A percentile compares a stretch with the other conserved stretches of the same genome.
These are phyloP conservation scores for Tyrannus savana DNA, from an alignment of 2,113 vertebrate species.

Conservation along the genomic window DNA sequence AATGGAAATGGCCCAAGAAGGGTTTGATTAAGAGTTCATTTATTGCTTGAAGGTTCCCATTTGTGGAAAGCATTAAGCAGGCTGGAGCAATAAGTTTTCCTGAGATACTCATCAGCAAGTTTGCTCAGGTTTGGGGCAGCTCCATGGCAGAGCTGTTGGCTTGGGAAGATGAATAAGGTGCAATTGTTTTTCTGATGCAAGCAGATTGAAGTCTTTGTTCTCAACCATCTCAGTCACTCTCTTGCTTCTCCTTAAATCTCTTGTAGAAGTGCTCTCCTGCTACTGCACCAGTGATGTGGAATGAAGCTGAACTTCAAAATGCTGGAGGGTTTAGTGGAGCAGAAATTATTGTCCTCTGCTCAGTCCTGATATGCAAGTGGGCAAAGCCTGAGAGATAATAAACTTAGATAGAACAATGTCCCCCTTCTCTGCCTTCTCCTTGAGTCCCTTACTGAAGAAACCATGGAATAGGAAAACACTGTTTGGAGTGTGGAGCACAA, in stretches of 20 bases:
- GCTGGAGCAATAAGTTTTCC: background rate
- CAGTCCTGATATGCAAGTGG: background rate
- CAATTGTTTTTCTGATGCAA: background rate
- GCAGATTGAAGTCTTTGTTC: background rate
- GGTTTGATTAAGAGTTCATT: background rate
- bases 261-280: background rate
- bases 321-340: background rate
- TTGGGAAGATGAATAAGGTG: background rate
- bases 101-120: background rate
- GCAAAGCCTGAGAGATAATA: background rate
- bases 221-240: background rate
- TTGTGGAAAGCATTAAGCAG: background rate
- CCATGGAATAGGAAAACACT: background rate
- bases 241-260: background rate
- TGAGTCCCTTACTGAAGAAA: background rate
- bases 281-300: background rate
- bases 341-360: background rate
- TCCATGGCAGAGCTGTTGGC: background rate
- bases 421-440: background rate
- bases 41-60: background rate
- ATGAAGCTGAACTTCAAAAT: background rate
- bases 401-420: background rate
- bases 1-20: background rate
- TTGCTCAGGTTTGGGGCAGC: background rate
- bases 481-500: background rate